Evolutionary conservation across 2,113 vertebrate genomes (phyloP).

Genomic region (Limnothrissa miodon): DNA sequence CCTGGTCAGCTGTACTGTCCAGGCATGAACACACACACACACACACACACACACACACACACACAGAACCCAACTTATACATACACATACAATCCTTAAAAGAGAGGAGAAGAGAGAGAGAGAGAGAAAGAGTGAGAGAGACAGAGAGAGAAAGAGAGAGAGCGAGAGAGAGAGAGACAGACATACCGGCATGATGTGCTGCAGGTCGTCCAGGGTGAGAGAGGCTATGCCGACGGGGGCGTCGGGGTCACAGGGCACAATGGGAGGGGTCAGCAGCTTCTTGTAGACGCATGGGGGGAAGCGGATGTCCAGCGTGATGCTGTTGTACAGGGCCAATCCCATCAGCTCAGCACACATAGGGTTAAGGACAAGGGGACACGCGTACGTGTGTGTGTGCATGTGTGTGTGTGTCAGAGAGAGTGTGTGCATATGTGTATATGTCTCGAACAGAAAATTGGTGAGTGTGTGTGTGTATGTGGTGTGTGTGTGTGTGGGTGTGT

Average conservation of each 20-base stretch:
- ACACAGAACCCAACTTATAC: no score
- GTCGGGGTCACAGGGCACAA: constrained; percentile 85
- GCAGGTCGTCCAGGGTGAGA: constrained; percentile 86
- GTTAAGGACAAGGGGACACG: constrained; percentile 70
- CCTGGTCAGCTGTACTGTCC: not conserved
- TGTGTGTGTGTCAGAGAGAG: no score
- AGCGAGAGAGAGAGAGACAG: no score
- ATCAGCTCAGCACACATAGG: constrained; percentile 82
- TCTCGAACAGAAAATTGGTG: not conserved
- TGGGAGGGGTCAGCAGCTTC: constrained; percentile 90
- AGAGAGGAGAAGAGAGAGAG: no score
- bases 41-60: not conserved
- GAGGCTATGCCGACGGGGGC: constrained; percentile 83
- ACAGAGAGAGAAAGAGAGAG: no score
- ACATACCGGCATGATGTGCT: constrained; percentile 89
- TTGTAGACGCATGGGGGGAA: constrained; percentile 96
- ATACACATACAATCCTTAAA: not conserved
- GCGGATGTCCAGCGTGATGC: constrained; percentile 96
- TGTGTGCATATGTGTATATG: not conserved
- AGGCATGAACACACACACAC: not conserved
- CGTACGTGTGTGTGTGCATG: no score
- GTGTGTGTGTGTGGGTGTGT: constrained; percentile 3
- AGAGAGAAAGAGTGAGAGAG: no score
- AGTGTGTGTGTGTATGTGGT: not conserved
- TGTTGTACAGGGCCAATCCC: constrained; percentile 98